Evolutionary conservation across 2,888 invertebrate species (phyloP).

Genomic region (Mimas tiliae): DNA sequence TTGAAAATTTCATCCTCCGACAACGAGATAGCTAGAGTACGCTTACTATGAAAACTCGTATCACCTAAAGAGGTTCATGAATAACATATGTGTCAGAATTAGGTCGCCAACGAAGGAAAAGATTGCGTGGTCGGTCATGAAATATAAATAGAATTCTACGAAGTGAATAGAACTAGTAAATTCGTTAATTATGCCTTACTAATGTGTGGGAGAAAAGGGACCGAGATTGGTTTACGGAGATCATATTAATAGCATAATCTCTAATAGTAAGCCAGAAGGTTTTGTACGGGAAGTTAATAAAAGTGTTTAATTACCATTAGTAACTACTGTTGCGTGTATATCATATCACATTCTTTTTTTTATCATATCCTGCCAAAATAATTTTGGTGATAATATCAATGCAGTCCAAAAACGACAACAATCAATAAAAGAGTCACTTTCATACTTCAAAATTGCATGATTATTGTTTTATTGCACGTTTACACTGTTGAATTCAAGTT

Average conservation of each 20-base stretch:
- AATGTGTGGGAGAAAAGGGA: conserved; percentile 23
- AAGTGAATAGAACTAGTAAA: conserved; percentile 10
- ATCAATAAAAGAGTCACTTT: too few species aligned
- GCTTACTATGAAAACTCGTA: conserved; percentile 27
- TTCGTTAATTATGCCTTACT: background rate
- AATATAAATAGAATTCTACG: conserved; percentile 10
- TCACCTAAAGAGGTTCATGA: conserved; percentile 27
- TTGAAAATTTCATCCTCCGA: conserved; percentile 51
- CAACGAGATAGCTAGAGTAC: conserved; percentile 32
- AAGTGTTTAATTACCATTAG: background rate
- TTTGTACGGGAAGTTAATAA: background rate
- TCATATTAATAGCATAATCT: conserved; percentile 16
- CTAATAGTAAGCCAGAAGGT: background rate
- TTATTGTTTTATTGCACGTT: too few species aligned
- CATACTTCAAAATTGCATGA: too few species aligned
- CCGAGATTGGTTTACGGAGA: conserved; percentile 6
- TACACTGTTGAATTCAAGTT: too few species aligned
- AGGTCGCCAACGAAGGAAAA: conserved; percentile 11
- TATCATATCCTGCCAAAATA: too few species aligned
- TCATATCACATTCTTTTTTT: background rate
- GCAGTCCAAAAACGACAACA: too few species aligned
- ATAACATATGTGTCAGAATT: conserved; percentile 28
- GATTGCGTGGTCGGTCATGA: conserved; percentile 9
- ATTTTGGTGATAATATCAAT: too few species aligned
- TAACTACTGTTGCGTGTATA: background rate